These are phyloP conservation scores for Abramis brama DNA, from an alignment of 2,113 vertebrate species.

Conservation along the genomic window DNA sequence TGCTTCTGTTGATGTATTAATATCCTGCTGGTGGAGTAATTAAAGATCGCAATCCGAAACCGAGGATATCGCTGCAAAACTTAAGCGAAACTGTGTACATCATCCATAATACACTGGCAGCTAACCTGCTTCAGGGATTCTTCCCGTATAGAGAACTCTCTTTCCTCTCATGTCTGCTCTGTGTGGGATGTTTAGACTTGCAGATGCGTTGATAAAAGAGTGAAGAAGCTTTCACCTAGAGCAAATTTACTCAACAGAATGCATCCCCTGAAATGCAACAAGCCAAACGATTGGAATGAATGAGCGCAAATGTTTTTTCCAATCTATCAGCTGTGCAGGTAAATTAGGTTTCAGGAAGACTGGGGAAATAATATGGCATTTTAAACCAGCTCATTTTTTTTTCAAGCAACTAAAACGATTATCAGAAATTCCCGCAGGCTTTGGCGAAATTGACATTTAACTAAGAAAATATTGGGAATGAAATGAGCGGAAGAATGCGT, in stretches of 20 bases:
- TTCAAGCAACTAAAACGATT: constrained; percentile 50
- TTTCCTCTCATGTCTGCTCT: constrained; percentile 23
- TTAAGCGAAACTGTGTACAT: neutral
- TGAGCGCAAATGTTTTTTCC: constrained; percentile 50
- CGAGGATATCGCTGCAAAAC: neutral
- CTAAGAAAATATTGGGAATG: constrained; percentile 47
- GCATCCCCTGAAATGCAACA: constrained; percentile 38
- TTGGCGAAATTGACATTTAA: constrained; percentile 56
- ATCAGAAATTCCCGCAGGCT: constrained; percentile 44
- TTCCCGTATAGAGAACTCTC: neutral
- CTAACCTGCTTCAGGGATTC: neutral
- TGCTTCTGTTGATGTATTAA: constrained; percentile 16
- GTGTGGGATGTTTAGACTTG: constrained; percentile 38
- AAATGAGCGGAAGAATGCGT: constrained; percentile 23
- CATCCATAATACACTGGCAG: neutral
- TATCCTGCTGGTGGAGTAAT: neutral
- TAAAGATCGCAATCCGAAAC: constrained; percentile 10
- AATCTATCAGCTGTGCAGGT: constrained; percentile 55
- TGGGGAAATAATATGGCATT: constrained; percentile 56
- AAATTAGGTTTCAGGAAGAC: constrained; percentile 54
- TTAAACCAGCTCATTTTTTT: constrained; percentile 47
- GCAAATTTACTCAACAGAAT: constrained; percentile 43
- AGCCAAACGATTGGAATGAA: constrained; percentile 45
- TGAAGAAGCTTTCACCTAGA: constrained; percentile 43
- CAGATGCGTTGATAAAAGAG: constrained; percentile 17